Base-by-base conservation (phyloP, 2,113 vertebrate genomes). In the Pseudopodoces humilis region DNA sequence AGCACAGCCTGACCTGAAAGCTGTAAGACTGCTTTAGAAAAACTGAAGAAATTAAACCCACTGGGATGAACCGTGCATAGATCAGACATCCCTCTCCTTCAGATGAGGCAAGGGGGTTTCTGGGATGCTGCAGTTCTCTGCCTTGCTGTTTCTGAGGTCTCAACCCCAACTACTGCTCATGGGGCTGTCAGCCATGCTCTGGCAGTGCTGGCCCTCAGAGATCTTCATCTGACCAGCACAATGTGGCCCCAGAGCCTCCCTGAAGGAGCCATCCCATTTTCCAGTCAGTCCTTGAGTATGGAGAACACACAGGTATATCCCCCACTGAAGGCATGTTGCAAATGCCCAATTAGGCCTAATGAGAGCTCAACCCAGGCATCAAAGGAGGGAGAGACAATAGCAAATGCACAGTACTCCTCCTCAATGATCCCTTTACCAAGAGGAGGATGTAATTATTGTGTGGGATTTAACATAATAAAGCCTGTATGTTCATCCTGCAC, bases 281-380 rank as follows among this genome's bases (percentile, higher is more conserved):
- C 62, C 56, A 62, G 43, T 52, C 30, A 44, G 46, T 44, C 37
- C 50, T 68, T 18, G 3, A 21, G 13, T 20, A 27, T 0, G 0
- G 23, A 50, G 35, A 86, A 27, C 44, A 60, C 52, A 86, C 88
- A 96, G 92, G 88, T 96, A 75, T 64, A 80, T 84, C 64, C 50
- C 90, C 35, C 55, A 35, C 41, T 41, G 53, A 88, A 33, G 27
- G 10, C 55, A 47, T 2, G 2, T 70, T 85, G 53, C 53, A 82
- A 75, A 67, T 5, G 7, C 83, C 60, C 92, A 80, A 60, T 94
- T 88, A 94, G 31, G 33, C 85, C 49, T 96, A 95, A 94, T 88
- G 86, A 90, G 91, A 90, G 44, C 60, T 96, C 91, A 96, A 58
- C 58, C 81, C 46, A 70, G n/a, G 35, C 79, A 92, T 90, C 70